Evolutionary conservation across 2,113 vertebrate species (phyloP).

Genomic region (Brevimyrus niger): DNA sequence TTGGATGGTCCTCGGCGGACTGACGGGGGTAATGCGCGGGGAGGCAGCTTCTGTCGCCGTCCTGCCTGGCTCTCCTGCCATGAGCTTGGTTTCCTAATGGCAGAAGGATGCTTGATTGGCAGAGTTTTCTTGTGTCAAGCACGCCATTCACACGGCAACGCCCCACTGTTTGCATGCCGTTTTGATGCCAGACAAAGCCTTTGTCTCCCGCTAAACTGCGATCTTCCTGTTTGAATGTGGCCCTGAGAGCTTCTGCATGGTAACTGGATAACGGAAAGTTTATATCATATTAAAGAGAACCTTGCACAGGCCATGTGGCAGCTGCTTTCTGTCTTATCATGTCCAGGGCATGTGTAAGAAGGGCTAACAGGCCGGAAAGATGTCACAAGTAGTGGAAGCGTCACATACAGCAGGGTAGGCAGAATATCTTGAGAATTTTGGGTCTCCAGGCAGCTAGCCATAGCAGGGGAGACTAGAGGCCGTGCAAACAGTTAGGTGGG

Average conservation of each 20-base stretch:
- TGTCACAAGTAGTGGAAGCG: too few species aligned
- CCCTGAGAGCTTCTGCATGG: neutral
- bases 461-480: too few species aligned
- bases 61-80: neutral
- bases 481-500: too few species aligned
- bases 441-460: too few species aligned
- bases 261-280: neutral
- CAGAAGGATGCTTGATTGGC: neutral
- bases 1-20: neutral
- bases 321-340: neutral
- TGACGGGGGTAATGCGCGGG: neutral
- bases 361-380: too few species aligned
- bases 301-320: neutral
- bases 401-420: too few species aligned
- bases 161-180: neutral
- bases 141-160: neutral
- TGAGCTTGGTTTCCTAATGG: neutral
- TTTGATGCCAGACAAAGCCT: slow-evolving; percentile 10
- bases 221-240: neutral
- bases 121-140: neutral
- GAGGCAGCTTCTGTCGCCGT: neutral
- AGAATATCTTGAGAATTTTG: too few species aligned
- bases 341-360: neutral
- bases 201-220: neutral
- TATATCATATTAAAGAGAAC: neutral